Evolutionary conservation across 2,797 vertebrate genomes (phyloP).

Genomic region (Pseudomugil gertrudae): DNA sequence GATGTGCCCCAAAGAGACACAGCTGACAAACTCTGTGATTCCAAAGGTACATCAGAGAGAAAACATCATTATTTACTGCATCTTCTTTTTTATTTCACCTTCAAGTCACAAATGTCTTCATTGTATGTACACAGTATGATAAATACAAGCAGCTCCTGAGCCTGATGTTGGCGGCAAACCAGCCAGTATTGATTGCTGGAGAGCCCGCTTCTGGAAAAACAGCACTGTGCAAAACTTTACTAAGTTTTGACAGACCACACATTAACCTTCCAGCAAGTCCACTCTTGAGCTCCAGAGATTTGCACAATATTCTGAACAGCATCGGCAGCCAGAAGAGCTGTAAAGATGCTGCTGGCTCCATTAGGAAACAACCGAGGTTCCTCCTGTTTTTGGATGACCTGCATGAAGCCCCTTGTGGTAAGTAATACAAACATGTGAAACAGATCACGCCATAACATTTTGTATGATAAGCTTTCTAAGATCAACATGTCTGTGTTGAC

Average conservation of each 20-base stretch:
- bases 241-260: conserved; percentile 71
- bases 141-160: conserved; percentile 78
- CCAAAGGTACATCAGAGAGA: conserved; percentile 70
- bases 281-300: conserved; percentile 64
- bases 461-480: not conserved
- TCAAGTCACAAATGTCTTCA: conserved; percentile 1
- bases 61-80: not conserved
- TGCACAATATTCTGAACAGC: conserved; percentile 74
- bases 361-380: conserved; percentile 37
- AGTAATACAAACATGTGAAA: conserved; percentile 32
- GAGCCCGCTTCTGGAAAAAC: conserved; percentile 86
- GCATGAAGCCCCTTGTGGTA: conserved; percentile 70
- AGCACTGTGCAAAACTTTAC: conserved; percentile 76
- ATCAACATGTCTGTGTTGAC: conserved; percentile 26
- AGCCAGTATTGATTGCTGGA: conserved; percentile 84
- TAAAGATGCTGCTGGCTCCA: conserved; percentile 2
- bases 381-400: conserved; percentile 75
- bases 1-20: conserved; percentile 48
- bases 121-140: conserved; percentile 68
- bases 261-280: conserved; percentile 68
- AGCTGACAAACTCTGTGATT: conserved; percentile 51
- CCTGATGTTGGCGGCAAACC: conserved; percentile 77
- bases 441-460: not conserved
- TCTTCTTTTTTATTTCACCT: not conserved
- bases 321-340: conserved; percentile 30